Conservation (phyloP, 2,888 invertebrate species). For the Ectemnius cavifrons region DNA sequence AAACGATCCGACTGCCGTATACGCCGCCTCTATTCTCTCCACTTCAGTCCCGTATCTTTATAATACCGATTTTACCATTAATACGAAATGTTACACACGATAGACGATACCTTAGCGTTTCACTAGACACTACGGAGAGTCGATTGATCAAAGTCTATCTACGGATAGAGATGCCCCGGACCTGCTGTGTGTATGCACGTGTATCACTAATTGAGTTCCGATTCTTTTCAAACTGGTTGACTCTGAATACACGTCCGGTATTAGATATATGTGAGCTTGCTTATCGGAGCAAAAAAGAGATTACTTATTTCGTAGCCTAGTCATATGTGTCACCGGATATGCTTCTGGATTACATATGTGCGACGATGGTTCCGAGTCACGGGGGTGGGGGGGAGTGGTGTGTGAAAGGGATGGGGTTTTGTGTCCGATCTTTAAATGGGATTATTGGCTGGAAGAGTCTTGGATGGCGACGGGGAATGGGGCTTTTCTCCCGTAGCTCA, state of each 20-base stretch:
- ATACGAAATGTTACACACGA: slow-evolving; percentile 25
- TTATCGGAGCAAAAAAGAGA: slow-evolving; percentile 55
- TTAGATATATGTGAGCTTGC: slow-evolving; percentile 52
- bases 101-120: slow-evolving; percentile 44
- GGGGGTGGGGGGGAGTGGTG: neutral
- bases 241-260: slow-evolving; percentile 36
- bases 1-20: slow-evolving; percentile 19
- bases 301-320: slow-evolving; percentile 66
- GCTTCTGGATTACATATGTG: slow-evolving; percentile 64
- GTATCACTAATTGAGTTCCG: slow-evolving; percentile 41
- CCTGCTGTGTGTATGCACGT: slow-evolving; percentile 3
- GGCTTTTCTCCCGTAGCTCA: no score
- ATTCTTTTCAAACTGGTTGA: slow-evolving; percentile 14
- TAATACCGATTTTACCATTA: slow-evolving; percentile 12
- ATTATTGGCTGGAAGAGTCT: neutral
- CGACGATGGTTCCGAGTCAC: slow-evolving; percentile 28
- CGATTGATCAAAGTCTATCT: slow-evolving; percentile 46
- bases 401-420: neutral
- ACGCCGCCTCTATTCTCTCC: neutral
- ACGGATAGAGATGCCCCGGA: slow-evolving; percentile 35
- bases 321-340: slow-evolving; percentile 75
- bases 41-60: neutral
- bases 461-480: slow-evolving; percentile 4
- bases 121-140: slow-evolving; percentile 50
- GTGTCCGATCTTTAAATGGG: neutral